Evolutionary conservation across 2,888 invertebrate species (phyloP), one percentile per base, ranked within the genome.

Genomic region (Drosophila planitibia): DNA sequence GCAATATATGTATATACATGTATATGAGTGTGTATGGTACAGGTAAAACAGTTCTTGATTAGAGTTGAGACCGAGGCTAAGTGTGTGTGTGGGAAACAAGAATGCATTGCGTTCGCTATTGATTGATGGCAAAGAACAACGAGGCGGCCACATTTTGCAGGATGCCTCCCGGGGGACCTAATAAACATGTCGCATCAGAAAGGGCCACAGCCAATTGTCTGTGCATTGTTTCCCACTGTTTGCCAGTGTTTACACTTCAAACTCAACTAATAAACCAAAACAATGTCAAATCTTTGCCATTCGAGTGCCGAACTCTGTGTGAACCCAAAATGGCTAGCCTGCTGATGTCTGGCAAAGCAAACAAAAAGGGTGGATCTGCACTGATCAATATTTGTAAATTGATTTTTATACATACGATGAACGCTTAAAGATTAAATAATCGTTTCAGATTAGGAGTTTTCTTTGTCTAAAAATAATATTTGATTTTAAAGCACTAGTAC

Each of bases 161-260:
- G 69, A 37, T 44, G 60, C 61, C 64, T 76, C 87, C 84, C 84
- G 30, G 80, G 86, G 82, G 89, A 82, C 68, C 86, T 87, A 91
- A 89, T 87, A 89, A 82, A 87, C 80, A 85, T 87, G 90, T 89
- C 82, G 39, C 63, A 54, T 37, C 55, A 39, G 58, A 62, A 47
- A 72, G 72, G 70, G 63, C 52, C 30, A 55, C 37, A 59, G 44
- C 16, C 67, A 41, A 51, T 80, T 47, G 22, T 71, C 44, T 12
- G 59, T 19, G 10, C 62, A 65, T 81, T 81, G 82, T 76, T 75
- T 41, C 35, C 47, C 58, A 58, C 44, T 53, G 39, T 77, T 70
- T 61, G 61, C 49, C 63, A 14, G 53, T 85, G 85, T 88, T 85
- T 90, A 76, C 70, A 69, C 52, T 53, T 60, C 73, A 67, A 57